A percentile compares a stretch with the other conserved stretches of the same genome.
These are phyloP conservation scores for Synanthedon tipuliformis DNA, from an alignment of 2,888 invertebrate genomes.

Conservation along the genomic window DNA sequence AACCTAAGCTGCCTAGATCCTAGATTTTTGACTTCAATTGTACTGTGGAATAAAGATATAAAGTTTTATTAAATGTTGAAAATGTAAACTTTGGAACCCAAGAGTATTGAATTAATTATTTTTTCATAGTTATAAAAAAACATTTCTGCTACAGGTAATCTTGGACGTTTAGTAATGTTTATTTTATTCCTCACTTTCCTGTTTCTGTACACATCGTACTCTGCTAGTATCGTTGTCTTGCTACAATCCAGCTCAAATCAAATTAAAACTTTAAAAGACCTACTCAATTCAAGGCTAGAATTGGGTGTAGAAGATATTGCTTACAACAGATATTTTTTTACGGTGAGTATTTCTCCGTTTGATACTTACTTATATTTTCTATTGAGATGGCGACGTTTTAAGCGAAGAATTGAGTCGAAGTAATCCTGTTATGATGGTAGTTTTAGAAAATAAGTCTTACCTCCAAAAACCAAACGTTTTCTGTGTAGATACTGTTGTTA, in stretches of 20 bases:
- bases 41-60: background rate
- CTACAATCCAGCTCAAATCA: conserved; percentile 77
- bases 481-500: too few relatives aligned
- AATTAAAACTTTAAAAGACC: conserved; percentile 72
- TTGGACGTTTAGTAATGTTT: conserved; percentile 72
- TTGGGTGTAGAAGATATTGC: conserved; percentile 75
- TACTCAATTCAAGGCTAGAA: conserved; percentile 73
- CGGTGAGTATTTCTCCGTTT: conserved; percentile 41
- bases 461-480: too few relatives aligned
- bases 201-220: conserved; percentile 78
- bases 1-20: too few relatives aligned
- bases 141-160: conserved; percentile 33
- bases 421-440: too few relatives aligned
- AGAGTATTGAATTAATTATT: background rate
- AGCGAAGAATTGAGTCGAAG: too few relatives aligned
- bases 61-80: background rate
- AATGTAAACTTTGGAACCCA: too few relatives aligned
- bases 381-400: too few relatives aligned
- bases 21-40: too few relatives aligned
- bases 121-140: background rate
- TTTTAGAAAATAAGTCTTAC: too few relatives aligned
- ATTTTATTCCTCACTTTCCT: conserved; percentile 71
- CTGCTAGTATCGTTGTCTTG: conserved; percentile 79
- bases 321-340: conserved; percentile 73
- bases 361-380: too few relatives aligned